A percentile compares a stretch with the other conserved stretches of the same genome.
phyloP scores from a whole-genome alignment of 1,140 invertebrate genomes.

The Panagrolaimus sp. region DNA sequence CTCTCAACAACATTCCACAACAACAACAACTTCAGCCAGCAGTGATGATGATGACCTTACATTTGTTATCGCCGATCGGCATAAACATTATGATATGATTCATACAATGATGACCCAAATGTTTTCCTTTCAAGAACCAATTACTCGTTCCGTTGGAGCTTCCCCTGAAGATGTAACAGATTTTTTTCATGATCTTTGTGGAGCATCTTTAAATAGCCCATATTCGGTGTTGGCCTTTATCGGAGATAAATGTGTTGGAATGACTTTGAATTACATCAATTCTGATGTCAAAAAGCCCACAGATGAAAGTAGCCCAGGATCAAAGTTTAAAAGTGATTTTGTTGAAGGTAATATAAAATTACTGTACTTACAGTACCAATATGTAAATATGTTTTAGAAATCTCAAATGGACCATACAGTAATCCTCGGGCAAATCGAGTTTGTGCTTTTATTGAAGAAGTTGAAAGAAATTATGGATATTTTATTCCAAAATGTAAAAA shows the following conservation, averaged over 20 bases:
- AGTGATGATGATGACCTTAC: not conserved
- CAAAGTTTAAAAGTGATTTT: no score
- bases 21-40: not conserved
- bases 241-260: not conserved
- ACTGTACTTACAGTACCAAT: not conserved
- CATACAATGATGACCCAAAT: slow-evolving; percentile 2
- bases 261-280: not conserved
- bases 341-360: not conserved
- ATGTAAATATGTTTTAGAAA: not conserved
- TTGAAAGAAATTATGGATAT: not conserved
- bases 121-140: not conserved
- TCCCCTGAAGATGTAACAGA: not conserved
- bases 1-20: not conserved
- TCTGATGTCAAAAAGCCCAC: no score
- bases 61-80: not conserved
- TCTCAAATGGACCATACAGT: slow-evolving; percentile 2
- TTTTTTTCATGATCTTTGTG: slow-evolving; percentile 1
- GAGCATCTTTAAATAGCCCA: not conserved
- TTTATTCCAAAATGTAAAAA: slow-evolving; percentile 7
- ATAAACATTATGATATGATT: not conserved
- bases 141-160: slow-evolving; percentile 6
- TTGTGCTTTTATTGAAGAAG: slow-evolving; percentile 4
- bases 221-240: slow-evolving; percentile 2
- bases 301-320: no score
- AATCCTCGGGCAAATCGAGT: not conserved